A percentile compares a stretch with the other conserved stretches of the same genome.
Conservation (phyloP, 2,797 vertebrate genomes). For the Limosa lapponica region DNA sequence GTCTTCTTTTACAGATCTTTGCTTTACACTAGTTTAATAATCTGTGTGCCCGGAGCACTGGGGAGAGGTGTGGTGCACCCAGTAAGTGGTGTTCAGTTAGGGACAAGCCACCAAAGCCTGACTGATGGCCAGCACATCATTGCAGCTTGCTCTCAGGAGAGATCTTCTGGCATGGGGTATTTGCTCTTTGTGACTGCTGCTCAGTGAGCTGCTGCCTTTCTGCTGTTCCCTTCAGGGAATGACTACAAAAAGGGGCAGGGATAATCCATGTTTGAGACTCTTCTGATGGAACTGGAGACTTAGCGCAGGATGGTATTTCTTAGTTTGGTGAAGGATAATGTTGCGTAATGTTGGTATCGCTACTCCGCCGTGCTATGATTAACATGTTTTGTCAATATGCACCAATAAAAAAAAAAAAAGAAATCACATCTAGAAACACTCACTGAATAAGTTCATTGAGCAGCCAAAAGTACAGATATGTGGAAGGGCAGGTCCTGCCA, state of each 20-base stretch:
- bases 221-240: not conserved
- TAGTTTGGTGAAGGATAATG: not conserved
- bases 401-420: not conserved
- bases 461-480: not conserved
- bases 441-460: not conserved
- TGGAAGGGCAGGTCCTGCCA: not conserved
- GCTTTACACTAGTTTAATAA: not conserved
- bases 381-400: not conserved
- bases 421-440: not conserved
- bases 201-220: not conserved
- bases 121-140: rapidly evolving
- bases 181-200: not conserved
- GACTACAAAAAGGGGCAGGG: not conserved
- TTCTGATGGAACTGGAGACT: not conserved
- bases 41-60: not conserved
- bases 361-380: not conserved
- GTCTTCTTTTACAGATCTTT: not conserved
- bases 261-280: not conserved
- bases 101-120: not conserved
- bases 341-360: not conserved
- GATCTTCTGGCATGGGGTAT: not conserved
- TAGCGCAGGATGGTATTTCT: not conserved
- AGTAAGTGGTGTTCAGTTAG: not conserved
- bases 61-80: rapidly evolving
- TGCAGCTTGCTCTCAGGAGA: not conserved